phyloP scores from a whole-genome alignment of 2,888 invertebrate genomes.

The Lordiphosa fenestrarum region DNA sequence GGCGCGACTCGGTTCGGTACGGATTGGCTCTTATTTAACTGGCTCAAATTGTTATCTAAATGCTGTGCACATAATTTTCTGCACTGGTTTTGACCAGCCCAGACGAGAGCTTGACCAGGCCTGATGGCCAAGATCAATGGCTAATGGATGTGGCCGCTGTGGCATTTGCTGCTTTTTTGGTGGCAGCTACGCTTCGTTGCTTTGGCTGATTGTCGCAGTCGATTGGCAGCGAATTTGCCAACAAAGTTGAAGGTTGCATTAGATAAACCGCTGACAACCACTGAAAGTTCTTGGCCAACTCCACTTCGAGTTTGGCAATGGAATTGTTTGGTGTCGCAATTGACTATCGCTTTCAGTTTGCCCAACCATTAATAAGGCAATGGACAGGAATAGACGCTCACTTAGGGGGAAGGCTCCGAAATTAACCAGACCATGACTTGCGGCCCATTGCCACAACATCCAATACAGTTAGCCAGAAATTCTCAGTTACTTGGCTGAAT shows the following conservation, averaged over 20 bases:
- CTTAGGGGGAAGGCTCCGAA: no score
- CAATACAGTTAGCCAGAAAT: no score
- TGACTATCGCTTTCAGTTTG: no score
- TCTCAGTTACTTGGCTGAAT: no score
- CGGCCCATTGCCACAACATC: no score
- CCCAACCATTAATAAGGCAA: no score
- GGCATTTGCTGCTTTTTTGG: constrained; percentile 16
- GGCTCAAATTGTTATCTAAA: constrained; percentile 34
- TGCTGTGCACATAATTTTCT: constrained; percentile 6
- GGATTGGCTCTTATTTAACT: constrained; percentile 8
- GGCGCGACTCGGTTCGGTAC: no score
- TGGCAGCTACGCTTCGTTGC: constrained; percentile 46
- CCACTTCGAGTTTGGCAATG: neutral
- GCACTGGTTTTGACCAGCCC: constrained; percentile 9
- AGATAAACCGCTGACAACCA: constrained; percentile 21
- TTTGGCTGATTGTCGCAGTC: constrained; percentile 36
- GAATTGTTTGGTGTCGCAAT: constrained; percentile 5
- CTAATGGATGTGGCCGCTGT: constrained; percentile 40
- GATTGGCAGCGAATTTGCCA: constrained; percentile 23
- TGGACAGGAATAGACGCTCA: no score
- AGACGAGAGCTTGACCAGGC: constrained; percentile 15
- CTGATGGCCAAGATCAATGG: constrained; percentile 68
- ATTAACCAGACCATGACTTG: no score
- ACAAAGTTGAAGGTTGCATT: constrained; percentile 34
- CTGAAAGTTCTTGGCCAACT: constrained; percentile 24